phyloP scores from a whole-genome alignment of 2,888 invertebrate genomes.

The Andrena haemorrhoa region DNA sequence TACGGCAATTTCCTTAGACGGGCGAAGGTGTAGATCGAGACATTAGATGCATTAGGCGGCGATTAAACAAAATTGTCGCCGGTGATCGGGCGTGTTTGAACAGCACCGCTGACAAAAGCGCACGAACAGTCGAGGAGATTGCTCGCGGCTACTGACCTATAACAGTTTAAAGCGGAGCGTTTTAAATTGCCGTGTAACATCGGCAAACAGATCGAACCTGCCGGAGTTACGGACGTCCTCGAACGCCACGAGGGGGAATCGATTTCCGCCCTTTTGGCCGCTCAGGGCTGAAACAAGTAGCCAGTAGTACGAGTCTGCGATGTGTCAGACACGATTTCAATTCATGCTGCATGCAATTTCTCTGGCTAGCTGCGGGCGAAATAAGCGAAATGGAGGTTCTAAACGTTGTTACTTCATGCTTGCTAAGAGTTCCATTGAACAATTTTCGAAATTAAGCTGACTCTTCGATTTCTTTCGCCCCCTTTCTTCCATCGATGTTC shows the following conservation, averaged over 20 bases:
- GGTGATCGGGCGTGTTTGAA: conserved; percentile 52
- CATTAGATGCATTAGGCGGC: conserved; percentile 67
- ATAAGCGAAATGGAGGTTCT: not conserved
- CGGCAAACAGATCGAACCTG: conserved; percentile 5
- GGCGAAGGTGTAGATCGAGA: conserved; percentile 59
- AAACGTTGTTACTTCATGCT: too few relatives aligned
- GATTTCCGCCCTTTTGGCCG: not conserved
- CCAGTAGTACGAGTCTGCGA: not conserved
- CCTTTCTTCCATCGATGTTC: too few relatives aligned
- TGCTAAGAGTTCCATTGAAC: too few relatives aligned
- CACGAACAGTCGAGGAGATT: conserved; percentile 46
- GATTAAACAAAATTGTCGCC: conserved; percentile 70
- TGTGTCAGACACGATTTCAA: not conserved
- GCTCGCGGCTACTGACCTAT: not conserved
- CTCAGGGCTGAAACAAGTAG: not conserved
- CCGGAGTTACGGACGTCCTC: not conserved
- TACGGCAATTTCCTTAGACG: conserved; percentile 58
- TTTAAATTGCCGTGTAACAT: conserved; percentile 33
- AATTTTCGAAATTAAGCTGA: too few relatives aligned
- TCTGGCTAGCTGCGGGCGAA: not conserved
- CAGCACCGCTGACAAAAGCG: conserved; percentile 34
- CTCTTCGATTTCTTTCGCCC: too few relatives aligned
- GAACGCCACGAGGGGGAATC: conserved; percentile 6
- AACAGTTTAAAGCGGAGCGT: conserved; percentile 33
- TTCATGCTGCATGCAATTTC: not conserved